Conservation (phyloP, 2,888 invertebrate genomes). For the Aphidoletes aphidimyza region DNA sequence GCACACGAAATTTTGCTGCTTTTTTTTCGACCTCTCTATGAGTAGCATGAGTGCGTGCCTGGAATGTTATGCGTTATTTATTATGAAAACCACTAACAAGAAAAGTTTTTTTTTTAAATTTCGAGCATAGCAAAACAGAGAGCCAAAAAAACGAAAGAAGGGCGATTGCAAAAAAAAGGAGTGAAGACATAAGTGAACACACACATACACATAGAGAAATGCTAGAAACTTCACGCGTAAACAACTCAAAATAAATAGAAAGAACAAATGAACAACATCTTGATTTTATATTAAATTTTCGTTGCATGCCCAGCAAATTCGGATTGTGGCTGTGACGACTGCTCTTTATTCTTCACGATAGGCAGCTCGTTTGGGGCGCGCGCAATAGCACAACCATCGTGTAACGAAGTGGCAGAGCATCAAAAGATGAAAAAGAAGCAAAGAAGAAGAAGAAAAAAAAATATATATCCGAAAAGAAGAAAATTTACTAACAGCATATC, state of each 20-base stretch:
- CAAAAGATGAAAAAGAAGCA: no score
- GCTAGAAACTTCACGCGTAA: background rate
- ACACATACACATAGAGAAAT: background rate
- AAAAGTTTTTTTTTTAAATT: background rate
- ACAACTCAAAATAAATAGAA: constrained; percentile 11
- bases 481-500: background rate
- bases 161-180: background rate
- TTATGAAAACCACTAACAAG: constrained; percentile 46
- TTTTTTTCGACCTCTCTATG: no score
- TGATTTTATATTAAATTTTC: constrained; percentile 45
- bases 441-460: background rate
- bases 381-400: no score
- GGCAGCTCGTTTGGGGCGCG: constrained; percentile 12
- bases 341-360: constrained; percentile 27
- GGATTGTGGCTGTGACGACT: background rate
- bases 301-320: constrained; percentile 11
- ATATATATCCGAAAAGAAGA: background rate
- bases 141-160: background rate
- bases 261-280: constrained; percentile 44
- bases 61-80: constrained; percentile 40
- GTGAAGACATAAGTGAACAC: background rate
- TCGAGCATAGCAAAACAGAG: background rate
- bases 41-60: constrained; percentile 40
- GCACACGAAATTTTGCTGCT: background rate
- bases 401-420: no score